Percentiles rank a stretch among this genome's conserved stretches.
Evolutionary conservation across 2,113 vertebrate genomes (phyloP).

Genomic region (Melanerpes formicivorus): DNA sequence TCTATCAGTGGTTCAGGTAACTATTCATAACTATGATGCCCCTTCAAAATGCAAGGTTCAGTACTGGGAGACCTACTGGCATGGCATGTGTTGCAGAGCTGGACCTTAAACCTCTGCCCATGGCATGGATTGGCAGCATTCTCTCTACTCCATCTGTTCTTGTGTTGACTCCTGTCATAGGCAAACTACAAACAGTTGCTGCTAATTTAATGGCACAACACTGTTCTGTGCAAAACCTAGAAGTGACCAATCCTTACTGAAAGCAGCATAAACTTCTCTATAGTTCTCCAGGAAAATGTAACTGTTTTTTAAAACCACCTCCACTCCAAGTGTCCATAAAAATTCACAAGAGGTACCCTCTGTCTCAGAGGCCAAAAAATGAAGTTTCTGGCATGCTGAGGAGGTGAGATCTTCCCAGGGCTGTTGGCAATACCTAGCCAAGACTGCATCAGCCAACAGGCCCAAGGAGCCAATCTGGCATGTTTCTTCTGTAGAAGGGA

Average conservation of each 20-base stretch:
- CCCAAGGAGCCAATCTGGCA: background rate
- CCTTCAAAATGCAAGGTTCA: background rate
- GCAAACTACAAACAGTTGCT: background rate
- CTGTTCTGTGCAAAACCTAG: background rate
- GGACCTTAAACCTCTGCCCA: background rate
- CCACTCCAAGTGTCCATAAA: background rate
- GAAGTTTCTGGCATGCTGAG: background rate
- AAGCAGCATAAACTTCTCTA: background rate
- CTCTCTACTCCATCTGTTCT: background rate
- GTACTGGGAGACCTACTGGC: background rate
- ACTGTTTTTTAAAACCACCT: background rate
- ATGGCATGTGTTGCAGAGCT: background rate
- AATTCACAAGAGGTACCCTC: background rate
- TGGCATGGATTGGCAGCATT: background rate
- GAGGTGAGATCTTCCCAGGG: background rate
- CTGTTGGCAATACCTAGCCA: background rate
- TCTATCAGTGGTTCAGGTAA: background rate
- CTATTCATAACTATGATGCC: background rate
- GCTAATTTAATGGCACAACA: background rate
- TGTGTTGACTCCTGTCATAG: background rate
- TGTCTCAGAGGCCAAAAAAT: background rate
- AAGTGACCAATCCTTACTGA: background rate
- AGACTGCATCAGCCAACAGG: background rate
- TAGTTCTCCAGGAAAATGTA: background rate
- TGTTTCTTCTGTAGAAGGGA: background rate